Evolutionary conservation across 1,140 invertebrate species (phyloP), one percentile per base, ranked within the genome.

Genomic region (Helicoverpa zea): DNA sequence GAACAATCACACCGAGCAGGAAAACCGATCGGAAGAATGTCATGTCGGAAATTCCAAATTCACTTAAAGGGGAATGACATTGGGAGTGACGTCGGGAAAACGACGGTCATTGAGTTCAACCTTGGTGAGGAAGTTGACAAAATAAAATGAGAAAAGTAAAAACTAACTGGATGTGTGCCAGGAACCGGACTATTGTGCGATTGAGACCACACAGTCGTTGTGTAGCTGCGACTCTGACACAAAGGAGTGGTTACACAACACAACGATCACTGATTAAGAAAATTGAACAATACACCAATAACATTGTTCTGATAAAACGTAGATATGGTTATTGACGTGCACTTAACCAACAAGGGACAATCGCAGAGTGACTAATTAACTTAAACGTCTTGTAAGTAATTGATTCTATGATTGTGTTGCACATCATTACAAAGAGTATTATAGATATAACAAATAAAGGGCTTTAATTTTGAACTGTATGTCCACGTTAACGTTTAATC

Each of bases 91-190:
- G 77, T 23, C 86, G 59, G 58, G 10, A 43, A 68, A 75, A 75
- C 78, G 66, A 82, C 66, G 80, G 81, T 83, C 86, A 88, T 88
- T 89, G 70, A 88, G 86, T 83, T 72, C 82, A 91, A 88, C 90
- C 89, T 90, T 90, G 91, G 81, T 72, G 66, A 68, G 83, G 86
- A 88, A 89, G 88, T 89, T 91, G 89, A 91, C 88, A 89, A 90
- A 91, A 87, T 86, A 87, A 81, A 79, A 68, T 68, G 74, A 81
- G 83, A 85, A 88, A 87, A 87, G 86, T 85, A 49, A 85, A 87
- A 89, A 89, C 14, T 18, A 85, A 68, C 84, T 92, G 91, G 91
- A 90, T 81, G 30, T 2, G 47, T 86, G 90, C 90, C 91, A 93
- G 61, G 63, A 79, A 52, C 43, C 23, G 70, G 52, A 75, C 35